Conservation (phyloP, 2,113 vertebrate species). For the Nettapus auritus region DNA sequence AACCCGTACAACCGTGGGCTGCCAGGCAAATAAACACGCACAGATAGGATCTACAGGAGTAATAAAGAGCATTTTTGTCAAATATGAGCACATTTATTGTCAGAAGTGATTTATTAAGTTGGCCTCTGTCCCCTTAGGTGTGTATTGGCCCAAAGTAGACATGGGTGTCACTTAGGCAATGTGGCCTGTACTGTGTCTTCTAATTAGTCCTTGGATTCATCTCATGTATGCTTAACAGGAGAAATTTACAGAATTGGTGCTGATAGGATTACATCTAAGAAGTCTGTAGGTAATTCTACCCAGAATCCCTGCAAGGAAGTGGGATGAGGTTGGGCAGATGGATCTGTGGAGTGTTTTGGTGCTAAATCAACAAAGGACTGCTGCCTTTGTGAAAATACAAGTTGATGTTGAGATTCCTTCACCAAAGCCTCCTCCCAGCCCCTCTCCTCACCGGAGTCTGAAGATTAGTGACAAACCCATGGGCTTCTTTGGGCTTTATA, state of each 20-base stretch:
- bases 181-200: background rate
- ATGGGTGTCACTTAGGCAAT: fast-evolving
- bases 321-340: background rate
- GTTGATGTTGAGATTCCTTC: background rate
- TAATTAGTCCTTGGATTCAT: background rate
- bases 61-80: background rate
- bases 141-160: background rate
- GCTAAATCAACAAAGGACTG: background rate
- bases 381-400: background rate
- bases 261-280: fast-evolving
- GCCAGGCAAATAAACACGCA: background rate
- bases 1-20: background rate
- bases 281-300: background rate
- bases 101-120: background rate
- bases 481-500: background rate
- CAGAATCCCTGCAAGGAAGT: background rate
- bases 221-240: background rate
- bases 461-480: background rate
- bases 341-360: background rate
- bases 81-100: background rate
- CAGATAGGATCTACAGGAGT: background rate
- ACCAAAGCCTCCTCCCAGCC: background rate
- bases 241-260: background rate
- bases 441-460: background rate
- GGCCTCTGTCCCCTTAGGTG: background rate